Conservation (phyloP, 2,797 vertebrate species). For the Eremophila alpestris region DNA sequence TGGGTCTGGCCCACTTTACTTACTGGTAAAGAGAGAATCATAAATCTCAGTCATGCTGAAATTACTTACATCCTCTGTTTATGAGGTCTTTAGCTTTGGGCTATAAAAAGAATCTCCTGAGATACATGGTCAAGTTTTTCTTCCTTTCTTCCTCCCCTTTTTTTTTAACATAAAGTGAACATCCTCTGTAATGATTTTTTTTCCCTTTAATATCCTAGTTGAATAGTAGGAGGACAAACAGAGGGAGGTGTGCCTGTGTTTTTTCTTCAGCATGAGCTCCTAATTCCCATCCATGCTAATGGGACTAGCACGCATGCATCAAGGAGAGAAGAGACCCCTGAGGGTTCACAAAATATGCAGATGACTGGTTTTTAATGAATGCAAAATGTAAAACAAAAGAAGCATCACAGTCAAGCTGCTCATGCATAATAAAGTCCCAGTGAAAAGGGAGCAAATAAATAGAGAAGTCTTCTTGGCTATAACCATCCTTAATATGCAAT, state of each 20-base stretch:
- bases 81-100: background rate
- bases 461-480: slow-evolving; percentile 71
- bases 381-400: slow-evolving; percentile 84
- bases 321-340: slow-evolving; percentile 76
- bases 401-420: slow-evolving; percentile 75
- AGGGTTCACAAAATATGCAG: slow-evolving; percentile 82
- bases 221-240: slow-evolving; percentile 34
- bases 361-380: slow-evolving; percentile 85
- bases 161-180: slow-evolving; percentile 6
- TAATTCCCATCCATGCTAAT: slow-evolving; percentile 78
- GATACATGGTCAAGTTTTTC: background rate
- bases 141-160: background rate
- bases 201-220: slow-evolving; percentile 61
- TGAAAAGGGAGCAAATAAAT: slow-evolving; percentile 76
- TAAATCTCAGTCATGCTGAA: background rate
- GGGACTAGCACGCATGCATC: slow-evolving; percentile 73
- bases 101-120: background rate
- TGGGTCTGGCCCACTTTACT: background rate
- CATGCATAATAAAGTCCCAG: slow-evolving; percentile 78
- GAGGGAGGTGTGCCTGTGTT: slow-evolving; percentile 27
- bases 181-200: background rate
- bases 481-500: slow-evolving; percentile 77
- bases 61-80: background rate
- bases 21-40: background rate
- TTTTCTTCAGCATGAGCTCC: slow-evolving; percentile 66